phyloP scores from a whole-genome alignment of 1,140 invertebrate genomes.

The Dendroctonus valens region DNA sequence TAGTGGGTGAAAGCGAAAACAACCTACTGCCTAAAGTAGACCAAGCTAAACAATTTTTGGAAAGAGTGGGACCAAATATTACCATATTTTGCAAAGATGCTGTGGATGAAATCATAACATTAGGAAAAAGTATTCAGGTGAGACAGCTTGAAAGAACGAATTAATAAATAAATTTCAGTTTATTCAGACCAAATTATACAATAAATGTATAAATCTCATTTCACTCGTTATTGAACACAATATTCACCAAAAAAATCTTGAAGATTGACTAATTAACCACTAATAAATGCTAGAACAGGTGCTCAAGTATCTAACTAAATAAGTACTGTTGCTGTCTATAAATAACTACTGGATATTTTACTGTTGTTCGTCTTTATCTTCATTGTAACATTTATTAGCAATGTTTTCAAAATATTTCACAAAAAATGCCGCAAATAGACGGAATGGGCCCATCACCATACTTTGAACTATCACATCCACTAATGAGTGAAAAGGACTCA shows the following conservation, averaged over 20 bases:
- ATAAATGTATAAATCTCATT: no score
- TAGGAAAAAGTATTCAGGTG: conserved; percentile 35
- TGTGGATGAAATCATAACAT: conserved; percentile 44
- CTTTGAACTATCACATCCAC: conserved; percentile 62
- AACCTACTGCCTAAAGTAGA: conserved; percentile 34
- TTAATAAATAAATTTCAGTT: no score
- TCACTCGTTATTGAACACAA: no score
- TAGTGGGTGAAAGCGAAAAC: conserved; percentile 55
- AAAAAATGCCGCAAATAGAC: conserved; percentile 58
- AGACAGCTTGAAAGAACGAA: neutral
- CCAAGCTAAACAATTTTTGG: conserved; percentile 30
- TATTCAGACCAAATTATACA: no score
- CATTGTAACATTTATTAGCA: conserved; percentile 52
- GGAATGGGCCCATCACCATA: conserved; percentile 61
- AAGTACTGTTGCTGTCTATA: no score
- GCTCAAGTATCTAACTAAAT: no score
- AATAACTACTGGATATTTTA: no score
- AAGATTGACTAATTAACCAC: conserved; percentile 3
- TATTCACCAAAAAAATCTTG: no score
- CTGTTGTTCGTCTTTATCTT: conserved; percentile 34
- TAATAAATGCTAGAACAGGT: conserved; percentile 9
- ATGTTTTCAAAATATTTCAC: conserved; percentile 60
- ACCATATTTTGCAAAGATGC: conserved; percentile 45
- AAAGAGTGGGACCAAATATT: conserved; percentile 36
- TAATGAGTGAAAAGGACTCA: conserved; percentile 67